Conservation (phyloP, 1,140 invertebrate genomes). For the Heliconius hermathena region DNA sequence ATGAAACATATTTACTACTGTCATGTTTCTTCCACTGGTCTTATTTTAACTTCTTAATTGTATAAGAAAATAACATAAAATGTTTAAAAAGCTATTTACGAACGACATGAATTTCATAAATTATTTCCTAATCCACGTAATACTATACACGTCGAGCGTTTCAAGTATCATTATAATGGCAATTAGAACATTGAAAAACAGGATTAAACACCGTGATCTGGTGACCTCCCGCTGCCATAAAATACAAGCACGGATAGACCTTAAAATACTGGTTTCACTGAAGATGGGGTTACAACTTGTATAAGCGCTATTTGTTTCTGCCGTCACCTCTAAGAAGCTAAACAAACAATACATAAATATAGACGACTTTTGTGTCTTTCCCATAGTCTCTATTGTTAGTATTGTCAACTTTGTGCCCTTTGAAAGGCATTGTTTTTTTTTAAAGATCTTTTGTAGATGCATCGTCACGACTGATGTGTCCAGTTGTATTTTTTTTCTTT, state of each 20-base stretch:
- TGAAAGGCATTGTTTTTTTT: slow-evolving; percentile 63
- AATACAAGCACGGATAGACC: slow-evolving; percentile 29
- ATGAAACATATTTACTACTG: too few species aligned
- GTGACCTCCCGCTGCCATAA: slow-evolving; percentile 36
- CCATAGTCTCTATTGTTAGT: slow-evolving; percentile 68
- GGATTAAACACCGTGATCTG: slow-evolving; percentile 38
- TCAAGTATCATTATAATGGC: slow-evolving; percentile 79
- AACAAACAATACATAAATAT: slow-evolving; percentile 78
- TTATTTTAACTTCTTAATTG: background rate
- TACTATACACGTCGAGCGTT: slow-evolving; percentile 44
- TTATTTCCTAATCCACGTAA: slow-evolving; percentile 26
- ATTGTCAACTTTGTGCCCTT: slow-evolving; percentile 74
- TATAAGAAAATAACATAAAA: too few species aligned
- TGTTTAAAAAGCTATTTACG: too few species aligned
- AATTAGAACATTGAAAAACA: slow-evolving; percentile 73
- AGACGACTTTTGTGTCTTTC: slow-evolving; percentile 70
- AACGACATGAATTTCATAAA: background rate
- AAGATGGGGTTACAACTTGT: slow-evolving; percentile 60
- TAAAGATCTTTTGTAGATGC: slow-evolving; percentile 43
- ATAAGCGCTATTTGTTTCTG: slow-evolving; percentile 72
- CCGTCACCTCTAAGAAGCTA: slow-evolving; percentile 71
- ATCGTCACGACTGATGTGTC: slow-evolving; percentile 47
- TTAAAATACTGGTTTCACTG: slow-evolving; percentile 42
- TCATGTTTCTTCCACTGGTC: too few species aligned
- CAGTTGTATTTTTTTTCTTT: slow-evolving; percentile 45